Conservation (phyloP, 1,140 invertebrate species). For the Leptonema lineaticorne region DNA sequence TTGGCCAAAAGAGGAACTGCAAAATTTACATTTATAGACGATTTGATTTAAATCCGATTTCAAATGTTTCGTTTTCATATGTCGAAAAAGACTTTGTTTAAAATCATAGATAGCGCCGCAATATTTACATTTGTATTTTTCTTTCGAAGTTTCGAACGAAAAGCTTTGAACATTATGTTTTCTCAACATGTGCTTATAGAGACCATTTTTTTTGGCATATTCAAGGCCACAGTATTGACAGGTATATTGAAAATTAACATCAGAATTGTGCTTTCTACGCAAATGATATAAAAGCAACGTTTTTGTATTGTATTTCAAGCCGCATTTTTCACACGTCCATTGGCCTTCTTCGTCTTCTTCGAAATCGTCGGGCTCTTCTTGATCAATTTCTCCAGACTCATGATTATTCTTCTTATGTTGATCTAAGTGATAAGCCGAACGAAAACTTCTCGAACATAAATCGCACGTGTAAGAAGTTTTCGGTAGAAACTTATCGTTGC, state of each 20-base stretch:
- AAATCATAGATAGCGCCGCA: conserved; percentile 6
- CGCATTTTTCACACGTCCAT: conserved; percentile 16
- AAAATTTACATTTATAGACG: conserved; percentile 9
- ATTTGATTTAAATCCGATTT: conserved; percentile 6
- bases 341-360: conserved; percentile 14
- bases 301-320: conserved; percentile 11
- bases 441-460: neutral
- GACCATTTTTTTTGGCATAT: conserved; percentile 13
- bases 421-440: neutral
- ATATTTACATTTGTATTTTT: conserved; percentile 22
- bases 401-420: conserved; percentile 9
- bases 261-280: conserved; percentile 21
- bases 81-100: conserved; percentile 5
- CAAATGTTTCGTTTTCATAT: conserved; percentile 24
- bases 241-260: conserved; percentile 19
- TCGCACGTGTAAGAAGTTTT: conserved; percentile 1
- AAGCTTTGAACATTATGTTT: conserved; percentile 3
- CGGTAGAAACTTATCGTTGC: conserved; percentile 2
- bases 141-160: neutral
- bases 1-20: neutral
- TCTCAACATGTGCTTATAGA: conserved; percentile 11
- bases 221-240: conserved; percentile 23
- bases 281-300: conserved; percentile 16
- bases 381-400: neutral
- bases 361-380: neutral